phyloP scores from a whole-genome alignment of 2,888 invertebrate genomes.

The Caenorhabditis doughertyi region DNA sequence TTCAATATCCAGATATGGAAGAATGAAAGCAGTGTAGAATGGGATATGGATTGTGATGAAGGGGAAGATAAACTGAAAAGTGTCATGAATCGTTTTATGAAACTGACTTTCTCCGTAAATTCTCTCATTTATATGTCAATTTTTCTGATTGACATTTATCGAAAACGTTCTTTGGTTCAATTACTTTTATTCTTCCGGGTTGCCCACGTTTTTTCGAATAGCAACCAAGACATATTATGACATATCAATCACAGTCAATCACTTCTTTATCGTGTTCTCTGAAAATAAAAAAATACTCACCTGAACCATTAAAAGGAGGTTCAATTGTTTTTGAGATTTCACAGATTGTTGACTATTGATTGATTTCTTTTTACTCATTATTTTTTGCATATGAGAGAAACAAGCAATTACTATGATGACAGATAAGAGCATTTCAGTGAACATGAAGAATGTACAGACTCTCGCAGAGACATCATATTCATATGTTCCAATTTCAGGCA shows the following conservation, averaged over 20 bases:
- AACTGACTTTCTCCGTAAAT: too few relatives aligned
- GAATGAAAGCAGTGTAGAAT: constrained; percentile 53
- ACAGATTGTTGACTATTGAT: constrained; percentile 21
- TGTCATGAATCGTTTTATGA: too few relatives aligned
- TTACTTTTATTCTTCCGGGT: too few relatives aligned
- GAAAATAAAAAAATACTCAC: neutral
- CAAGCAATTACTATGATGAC: constrained; percentile 28
- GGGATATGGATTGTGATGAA: constrained; percentile 62
- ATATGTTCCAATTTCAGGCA: constrained; percentile 18
- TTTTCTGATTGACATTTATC: too few relatives aligned
- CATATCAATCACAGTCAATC: too few relatives aligned
- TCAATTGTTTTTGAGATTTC: constrained; percentile 55
- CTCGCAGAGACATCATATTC: constrained; percentile 34
- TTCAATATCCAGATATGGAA: constrained; percentile 42
- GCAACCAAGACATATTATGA: too few relatives aligned
- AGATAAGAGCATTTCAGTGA: constrained; percentile 40
- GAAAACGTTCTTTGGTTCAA: too few relatives aligned
- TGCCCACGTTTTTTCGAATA: too few relatives aligned
- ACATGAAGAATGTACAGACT: constrained; percentile 48
- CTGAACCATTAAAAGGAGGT: constrained; percentile 43
- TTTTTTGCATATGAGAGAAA: constrained; percentile 35
- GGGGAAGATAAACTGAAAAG: constrained; percentile 55
- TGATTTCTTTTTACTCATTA: constrained; percentile 31
- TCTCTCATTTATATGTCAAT: too few relatives aligned
- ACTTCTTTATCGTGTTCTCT: neutral